Evolutionary conservation across 2,888 invertebrate genomes (phyloP).

Genomic region (Orchesellides sinensis): DNA sequence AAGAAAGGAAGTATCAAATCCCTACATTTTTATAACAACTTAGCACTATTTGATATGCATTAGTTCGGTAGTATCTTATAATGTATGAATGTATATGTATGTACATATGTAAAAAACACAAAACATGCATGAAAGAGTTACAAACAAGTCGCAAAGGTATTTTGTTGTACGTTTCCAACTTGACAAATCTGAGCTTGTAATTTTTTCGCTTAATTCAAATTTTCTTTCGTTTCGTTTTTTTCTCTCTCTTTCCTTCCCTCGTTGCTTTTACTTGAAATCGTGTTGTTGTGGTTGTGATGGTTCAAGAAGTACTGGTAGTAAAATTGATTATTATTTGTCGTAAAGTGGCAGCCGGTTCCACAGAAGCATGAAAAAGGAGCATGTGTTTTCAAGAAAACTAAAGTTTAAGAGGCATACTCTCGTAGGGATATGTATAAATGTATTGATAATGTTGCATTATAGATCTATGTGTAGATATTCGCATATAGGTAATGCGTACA

Average conservation of each 20-base stretch:
- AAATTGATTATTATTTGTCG: conserved; percentile 62
- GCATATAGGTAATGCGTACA: too few relatives aligned
- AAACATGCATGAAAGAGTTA: conserved; percentile 55
- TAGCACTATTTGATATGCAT: too few relatives aligned
- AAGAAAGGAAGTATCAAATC: conserved; percentile 15
- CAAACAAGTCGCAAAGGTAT: conserved; percentile 57
- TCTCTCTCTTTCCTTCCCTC: conserved; percentile 6
- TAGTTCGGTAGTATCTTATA: too few relatives aligned
- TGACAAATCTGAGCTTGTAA: conserved; percentile 43
- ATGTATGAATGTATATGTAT: not conserved
- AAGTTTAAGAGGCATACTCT: too few relatives aligned
- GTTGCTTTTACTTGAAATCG: conserved; percentile 11
- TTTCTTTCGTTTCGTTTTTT: conserved; percentile 1
- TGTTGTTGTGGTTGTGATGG: conserved; percentile 26
- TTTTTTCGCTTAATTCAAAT: conserved; percentile 26
- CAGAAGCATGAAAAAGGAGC: conserved; percentile 51
- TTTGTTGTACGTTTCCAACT: conserved; percentile 34
- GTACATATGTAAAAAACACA: not conserved
- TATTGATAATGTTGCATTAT: too few relatives aligned
- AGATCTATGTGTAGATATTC: too few relatives aligned
- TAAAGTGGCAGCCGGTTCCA: conserved; percentile 59
- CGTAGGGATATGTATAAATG: too few relatives aligned
- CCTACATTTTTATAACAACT: not conserved
- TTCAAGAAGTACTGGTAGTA: conserved; percentile 29
- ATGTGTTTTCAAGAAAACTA: conserved; percentile 40